Conservation (phyloP, 1,140 invertebrate genomes). For the Helicoverpa armigera region DNA sequence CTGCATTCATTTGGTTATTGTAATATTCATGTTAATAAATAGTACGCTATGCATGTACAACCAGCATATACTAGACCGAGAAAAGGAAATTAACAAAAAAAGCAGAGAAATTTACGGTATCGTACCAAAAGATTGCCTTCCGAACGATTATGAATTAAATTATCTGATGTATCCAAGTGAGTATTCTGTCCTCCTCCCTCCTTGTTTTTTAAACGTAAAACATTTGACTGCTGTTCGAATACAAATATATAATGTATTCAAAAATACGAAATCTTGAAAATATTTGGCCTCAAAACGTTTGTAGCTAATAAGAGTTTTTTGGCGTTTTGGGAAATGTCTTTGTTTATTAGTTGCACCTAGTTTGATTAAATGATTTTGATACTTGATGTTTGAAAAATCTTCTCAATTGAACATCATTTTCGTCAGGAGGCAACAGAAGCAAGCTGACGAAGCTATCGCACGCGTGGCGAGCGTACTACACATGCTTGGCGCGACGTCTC, state of each 20-base stretch:
- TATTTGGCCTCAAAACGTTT: not conserved
- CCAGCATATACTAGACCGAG: not conserved
- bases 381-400: too few relatives aligned
- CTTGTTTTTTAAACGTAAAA: too few relatives aligned
- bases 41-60: not conserved
- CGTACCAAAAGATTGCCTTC: not conserved
- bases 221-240: too few relatives aligned
- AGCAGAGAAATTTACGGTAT: slow-evolving; percentile 5
- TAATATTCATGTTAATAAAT: slow-evolving; percentile 3
- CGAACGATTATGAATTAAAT: not conserved
- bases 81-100: not conserved
- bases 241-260: too few relatives aligned
- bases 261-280: too few relatives aligned
- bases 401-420: too few relatives aligned
- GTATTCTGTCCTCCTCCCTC: too few relatives aligned
- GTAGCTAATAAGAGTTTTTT: too few relatives aligned
- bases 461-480: slow-evolving; percentile 58
- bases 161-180: slow-evolving; percentile 30
- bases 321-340: too few relatives aligned
- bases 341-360: too few relatives aligned
- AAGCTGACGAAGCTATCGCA: slow-evolving; percentile 42
- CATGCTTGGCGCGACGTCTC: slow-evolving; percentile 42
- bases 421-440: slow-evolving; percentile 47
- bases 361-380: too few relatives aligned
- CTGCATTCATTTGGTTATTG: not conserved